A percentile compares a stretch with the other conserved stretches of the same genome.
Conservation (phyloP, 2,113 vertebrate species). For the Hypanus sabinus region DNA sequence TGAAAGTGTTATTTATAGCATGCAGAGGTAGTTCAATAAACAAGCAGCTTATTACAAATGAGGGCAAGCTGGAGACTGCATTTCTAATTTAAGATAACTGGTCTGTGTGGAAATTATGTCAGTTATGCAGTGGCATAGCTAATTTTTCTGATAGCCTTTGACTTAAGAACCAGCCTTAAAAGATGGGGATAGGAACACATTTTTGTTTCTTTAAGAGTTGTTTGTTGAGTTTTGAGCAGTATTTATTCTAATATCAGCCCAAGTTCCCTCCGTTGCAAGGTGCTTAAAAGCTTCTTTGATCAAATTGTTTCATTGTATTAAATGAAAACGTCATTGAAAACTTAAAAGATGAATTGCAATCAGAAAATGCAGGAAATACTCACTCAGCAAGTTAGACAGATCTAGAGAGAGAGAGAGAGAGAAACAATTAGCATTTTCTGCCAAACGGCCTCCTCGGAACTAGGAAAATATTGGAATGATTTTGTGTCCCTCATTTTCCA, state of each 20-base stretch:
- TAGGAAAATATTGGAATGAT: too few relatives aligned
- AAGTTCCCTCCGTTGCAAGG: not conserved
- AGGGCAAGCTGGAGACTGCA: not conserved
- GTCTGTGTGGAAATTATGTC: slow-evolving; percentile 7
- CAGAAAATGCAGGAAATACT: too few relatives aligned
- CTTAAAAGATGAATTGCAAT: too few relatives aligned
- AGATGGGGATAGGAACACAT: too few relatives aligned
- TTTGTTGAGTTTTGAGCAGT: not conserved
- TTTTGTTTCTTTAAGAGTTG: not conserved
- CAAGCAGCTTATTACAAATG: not conserved
- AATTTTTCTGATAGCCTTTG: not conserved
- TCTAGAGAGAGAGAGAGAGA: too few relatives aligned
- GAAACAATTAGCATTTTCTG: too few relatives aligned
- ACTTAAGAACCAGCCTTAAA: not conserved
- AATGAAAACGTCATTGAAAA: too few relatives aligned
- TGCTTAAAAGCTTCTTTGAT: not conserved
- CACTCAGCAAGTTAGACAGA: too few relatives aligned
- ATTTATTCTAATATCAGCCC: not conserved
- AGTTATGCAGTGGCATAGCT: not conserved
- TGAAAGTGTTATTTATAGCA: slow-evolving; percentile 20
- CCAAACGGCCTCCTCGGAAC: too few relatives aligned
- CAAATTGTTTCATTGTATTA: not conserved
- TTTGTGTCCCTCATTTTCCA: too few relatives aligned
- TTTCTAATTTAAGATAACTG: slow-evolving; percentile 30
- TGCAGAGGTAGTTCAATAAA: not conserved